Evolutionary conservation across 1,140 invertebrate genomes (phyloP).

Genomic region (Idris sp.): DNA sequence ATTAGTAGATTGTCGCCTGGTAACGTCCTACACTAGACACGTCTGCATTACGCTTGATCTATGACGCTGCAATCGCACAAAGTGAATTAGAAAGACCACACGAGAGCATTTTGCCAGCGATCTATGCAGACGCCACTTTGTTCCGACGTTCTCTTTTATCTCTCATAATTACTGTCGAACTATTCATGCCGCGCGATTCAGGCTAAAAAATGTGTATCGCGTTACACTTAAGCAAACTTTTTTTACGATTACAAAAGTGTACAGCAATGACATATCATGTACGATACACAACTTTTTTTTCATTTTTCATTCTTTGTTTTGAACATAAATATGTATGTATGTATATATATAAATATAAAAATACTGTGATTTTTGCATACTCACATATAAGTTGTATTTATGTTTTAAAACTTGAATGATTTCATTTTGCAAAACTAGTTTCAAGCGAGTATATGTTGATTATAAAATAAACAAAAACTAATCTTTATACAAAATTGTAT

Average conservation of each 20-base stretch:
- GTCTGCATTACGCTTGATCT: conserved; percentile 42
- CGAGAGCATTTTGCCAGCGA: conserved; percentile 22
- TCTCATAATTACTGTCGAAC: conserved; percentile 17
- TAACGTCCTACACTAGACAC: conserved; percentile 26
- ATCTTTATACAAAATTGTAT: too few species aligned
- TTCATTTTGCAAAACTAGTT: too few species aligned
- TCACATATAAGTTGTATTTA: too few species aligned
- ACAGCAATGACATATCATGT: too few species aligned
- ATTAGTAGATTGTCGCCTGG: conserved; percentile 52
- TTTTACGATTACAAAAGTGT: not conserved
- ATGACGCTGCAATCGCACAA: conserved; percentile 39
- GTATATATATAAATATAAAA: too few species aligned
- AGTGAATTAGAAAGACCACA: conserved; percentile 56
- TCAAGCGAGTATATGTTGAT: too few species aligned
- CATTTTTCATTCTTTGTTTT: too few species aligned
- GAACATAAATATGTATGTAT: too few species aligned
- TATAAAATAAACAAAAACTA: too few species aligned
- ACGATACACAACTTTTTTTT: too few species aligned
- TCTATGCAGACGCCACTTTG: conserved; percentile 31
- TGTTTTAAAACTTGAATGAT: too few species aligned
- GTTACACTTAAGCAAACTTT: conserved; percentile 13
- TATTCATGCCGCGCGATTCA: conserved; percentile 14
- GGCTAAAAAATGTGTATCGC: conserved; percentile 13
- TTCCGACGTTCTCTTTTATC: conserved; percentile 30
- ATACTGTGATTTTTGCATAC: too few species aligned